Percentiles rank a stretch among this genome's conserved stretches.
Evolutionary conservation across 2,113 vertebrate genomes (phyloP).

Genomic region (Bubo blakistoni): DNA sequence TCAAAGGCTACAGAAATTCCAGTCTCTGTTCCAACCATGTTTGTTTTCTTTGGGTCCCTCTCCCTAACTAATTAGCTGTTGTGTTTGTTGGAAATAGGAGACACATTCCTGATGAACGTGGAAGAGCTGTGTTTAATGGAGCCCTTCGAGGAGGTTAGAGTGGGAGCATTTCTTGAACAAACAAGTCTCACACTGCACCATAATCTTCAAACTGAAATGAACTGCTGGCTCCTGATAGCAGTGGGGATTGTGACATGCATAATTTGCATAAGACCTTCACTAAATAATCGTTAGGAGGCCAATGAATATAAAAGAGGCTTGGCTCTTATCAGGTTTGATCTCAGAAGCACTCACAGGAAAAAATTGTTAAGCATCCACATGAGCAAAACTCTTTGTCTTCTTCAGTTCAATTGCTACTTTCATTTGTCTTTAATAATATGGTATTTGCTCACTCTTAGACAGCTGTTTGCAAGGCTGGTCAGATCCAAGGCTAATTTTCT

Average conservation of each 20-base stretch:
- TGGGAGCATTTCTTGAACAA: background rate
- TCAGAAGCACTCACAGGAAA: background rate
- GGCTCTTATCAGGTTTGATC: background rate
- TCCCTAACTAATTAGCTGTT: slow-evolving; percentile 1
- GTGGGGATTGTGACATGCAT: background rate
- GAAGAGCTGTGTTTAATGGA: background rate
- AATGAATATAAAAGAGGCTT: background rate
- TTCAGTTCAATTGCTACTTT: slow-evolving; percentile 49
- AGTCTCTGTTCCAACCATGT: background rate
- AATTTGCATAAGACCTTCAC: slow-evolving; percentile 55
- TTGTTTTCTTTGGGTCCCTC: slow-evolving; percentile 41
- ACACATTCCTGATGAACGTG: background rate
- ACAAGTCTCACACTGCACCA: background rate
- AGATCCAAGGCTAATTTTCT: slow-evolving; percentile 59
- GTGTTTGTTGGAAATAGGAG: slow-evolving; percentile 48
- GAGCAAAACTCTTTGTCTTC: slow-evolving; percentile 54
- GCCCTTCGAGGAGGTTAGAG: background rate
- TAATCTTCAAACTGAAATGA: background rate
- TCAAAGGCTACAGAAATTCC: background rate
- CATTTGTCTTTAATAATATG: slow-evolving; percentile 61
- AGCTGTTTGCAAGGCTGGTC: slow-evolving; percentile 36
- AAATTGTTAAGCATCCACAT: slow-evolving; percentile 17
- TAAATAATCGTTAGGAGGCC: background rate
- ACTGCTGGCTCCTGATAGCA: background rate
- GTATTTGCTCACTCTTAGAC: slow-evolving; percentile 55